Evolutionary conservation across 2,113 vertebrate genomes (phyloP), one percentile per base, ranked within the genome.

Genomic region (Halichoeres trimaculatus): DNA sequence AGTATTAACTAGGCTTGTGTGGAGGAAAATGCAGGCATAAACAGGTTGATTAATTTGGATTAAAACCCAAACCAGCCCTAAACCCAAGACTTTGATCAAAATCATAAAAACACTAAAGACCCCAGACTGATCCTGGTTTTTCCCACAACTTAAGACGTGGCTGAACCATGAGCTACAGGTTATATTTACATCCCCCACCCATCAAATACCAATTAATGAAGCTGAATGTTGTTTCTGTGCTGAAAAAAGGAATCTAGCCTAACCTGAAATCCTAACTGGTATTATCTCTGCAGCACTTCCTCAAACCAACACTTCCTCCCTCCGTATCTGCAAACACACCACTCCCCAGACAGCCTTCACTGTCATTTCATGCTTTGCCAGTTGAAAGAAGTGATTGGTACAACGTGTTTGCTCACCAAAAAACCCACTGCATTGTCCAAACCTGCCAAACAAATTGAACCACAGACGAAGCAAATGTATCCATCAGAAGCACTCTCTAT

Each of bases 391-490:
- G 59, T 56, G 81, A 81, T 50, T 71, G 76, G 69, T 69, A 70
- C 54, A 47, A 70, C 81, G 76, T 80, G 86, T 87, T 89, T 84
- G 76, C 74, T 59, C 64, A 59, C 67, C 59, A 53, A 63, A 53
- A 63, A 65, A 63, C 66, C 56, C 9, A 10, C 67, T 55, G 54
- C 71, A 30, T 81, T 88, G 75, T 84, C 79, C 60, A 57, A 67
- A 85, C 82, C 87, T 72, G 78, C 68, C 76, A 84, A 90, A 89
- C 87, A 86, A 89, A 90, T 78, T 78, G 85, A 87, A 83, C 58
- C 62, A 80, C 64, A 77, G 86, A 89, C 77, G 77, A 56, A 78
- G 77, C 77, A 84, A 89, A 90, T 87, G 85, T 78, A 88, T 88
- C 90, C 79, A 73, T 87, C 81, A 88, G 88, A 91, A 78, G 38